phyloP scores from a whole-genome alignment of 2,797 vertebrate species.

The Trematomus bernacchii region DNA sequence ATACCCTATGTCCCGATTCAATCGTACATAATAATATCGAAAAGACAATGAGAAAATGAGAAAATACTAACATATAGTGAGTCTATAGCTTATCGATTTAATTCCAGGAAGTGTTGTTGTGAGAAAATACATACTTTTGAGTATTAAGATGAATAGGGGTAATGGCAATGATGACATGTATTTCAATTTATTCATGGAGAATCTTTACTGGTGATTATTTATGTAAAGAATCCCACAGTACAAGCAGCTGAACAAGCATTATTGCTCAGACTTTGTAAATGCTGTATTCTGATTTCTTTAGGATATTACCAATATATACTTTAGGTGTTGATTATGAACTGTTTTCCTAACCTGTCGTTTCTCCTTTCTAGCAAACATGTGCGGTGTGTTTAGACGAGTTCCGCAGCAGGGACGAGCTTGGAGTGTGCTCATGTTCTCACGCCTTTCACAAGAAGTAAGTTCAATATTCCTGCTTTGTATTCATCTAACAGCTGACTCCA shows the following conservation, averaged over 20 bases:
- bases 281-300: not conserved
- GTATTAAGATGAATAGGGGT: not conserved
- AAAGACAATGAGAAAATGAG: too few species aligned
- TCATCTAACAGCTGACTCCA: not conserved
- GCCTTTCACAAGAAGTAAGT: constrained; percentile 90
- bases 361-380: constrained; percentile 84
- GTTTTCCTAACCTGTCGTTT: not conserved
- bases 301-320: not conserved
- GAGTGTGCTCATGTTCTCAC: constrained; percentile 88
- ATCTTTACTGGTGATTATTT: not conserved
- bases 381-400: constrained; percentile 90
- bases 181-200: not conserved
- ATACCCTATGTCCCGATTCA: not conserved
- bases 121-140: not conserved
- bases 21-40: not conserved
- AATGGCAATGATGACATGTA: not conserved
- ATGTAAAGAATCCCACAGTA: not conserved
- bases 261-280: not conserved
- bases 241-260: not conserved
- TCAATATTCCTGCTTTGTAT: not conserved
- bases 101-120: not conserved
- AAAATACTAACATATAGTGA: too few species aligned
- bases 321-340: not conserved
- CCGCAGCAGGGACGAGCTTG: constrained; percentile 85
- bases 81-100: too few species aligned